Percentiles rank a stretch among this genome's conserved stretches.
Evolutionary conservation across 2,888 invertebrate genomes (phyloP).

Genomic region (Parnassius orleans): DNA sequence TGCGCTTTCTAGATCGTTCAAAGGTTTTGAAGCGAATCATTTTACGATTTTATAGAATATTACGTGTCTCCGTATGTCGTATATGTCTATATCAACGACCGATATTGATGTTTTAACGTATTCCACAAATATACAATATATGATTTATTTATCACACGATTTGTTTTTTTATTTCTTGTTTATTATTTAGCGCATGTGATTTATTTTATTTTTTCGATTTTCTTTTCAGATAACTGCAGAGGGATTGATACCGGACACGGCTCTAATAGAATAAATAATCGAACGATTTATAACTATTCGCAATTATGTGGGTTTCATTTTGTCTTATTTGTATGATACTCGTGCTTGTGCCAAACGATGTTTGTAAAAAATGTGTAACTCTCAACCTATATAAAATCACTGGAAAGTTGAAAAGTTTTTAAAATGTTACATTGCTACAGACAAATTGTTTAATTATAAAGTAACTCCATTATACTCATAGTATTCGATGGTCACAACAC

Average conservation of each 20-base stretch:
- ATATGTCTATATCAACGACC: neutral
- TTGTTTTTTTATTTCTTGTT: slow-evolving; percentile 23
- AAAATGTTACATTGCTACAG: slow-evolving; percentile 3
- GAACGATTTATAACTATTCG: slow-evolving; percentile 57
- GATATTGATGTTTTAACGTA: neutral
- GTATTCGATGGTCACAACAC: too few species aligned
- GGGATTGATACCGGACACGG: slow-evolving; percentile 69
- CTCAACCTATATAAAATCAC: neutral
- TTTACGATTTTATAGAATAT: slow-evolving; percentile 14
- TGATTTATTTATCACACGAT: slow-evolving; percentile 7
- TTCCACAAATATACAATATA: neutral
- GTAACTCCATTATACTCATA: too few species aligned
- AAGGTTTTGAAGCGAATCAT: slow-evolving; percentile 32
- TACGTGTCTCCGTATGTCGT: slow-evolving; percentile 20
- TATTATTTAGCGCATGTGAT: slow-evolving; percentile 48
- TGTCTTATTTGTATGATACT: slow-evolving; percentile 5
- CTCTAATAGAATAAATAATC: slow-evolving; percentile 66
- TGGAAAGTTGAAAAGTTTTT: slow-evolving; percentile 2
- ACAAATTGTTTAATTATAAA: slow-evolving; percentile 13
- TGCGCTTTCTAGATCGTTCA: slow-evolving; percentile 51
- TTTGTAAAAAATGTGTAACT: neutral
- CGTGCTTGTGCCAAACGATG: slow-evolving; percentile 14
- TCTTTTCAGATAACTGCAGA: slow-evolving; percentile 69
- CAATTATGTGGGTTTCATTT: slow-evolving; percentile 66
- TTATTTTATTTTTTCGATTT: slow-evolving; percentile 47